Percentiles rank a stretch among this genome's conserved stretches.
These are phyloP conservation scores for Neodiprion virginianus DNA, from an alignment of 1,140 invertebrate species.

Conservation along the genomic window DNA sequence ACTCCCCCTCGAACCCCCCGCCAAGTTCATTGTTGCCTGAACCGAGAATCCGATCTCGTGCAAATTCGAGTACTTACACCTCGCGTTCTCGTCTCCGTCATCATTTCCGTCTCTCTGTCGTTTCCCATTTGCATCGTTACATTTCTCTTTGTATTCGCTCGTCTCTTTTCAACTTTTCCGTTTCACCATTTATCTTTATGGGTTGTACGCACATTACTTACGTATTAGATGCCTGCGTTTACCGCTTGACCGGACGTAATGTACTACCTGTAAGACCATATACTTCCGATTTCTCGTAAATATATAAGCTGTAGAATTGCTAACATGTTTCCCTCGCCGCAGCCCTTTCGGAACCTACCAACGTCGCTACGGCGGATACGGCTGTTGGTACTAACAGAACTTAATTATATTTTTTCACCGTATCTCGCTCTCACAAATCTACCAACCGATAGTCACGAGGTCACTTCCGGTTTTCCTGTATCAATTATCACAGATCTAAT, in stretches of 20 bases:
- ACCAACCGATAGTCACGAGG: neutral
- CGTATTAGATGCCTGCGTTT: neutral
- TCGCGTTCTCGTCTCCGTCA: neutral
- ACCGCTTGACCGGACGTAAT: neutral
- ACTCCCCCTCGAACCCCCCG: neutral
- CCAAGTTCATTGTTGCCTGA: conserved; percentile 7
- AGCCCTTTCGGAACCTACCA: neutral
- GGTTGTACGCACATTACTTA: too few relatives aligned
- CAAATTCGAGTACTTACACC: neutral
- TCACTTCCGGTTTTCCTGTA: conserved; percentile 2
- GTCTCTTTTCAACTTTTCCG: neutral
- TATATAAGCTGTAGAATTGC: neutral
- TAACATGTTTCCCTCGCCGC: neutral
- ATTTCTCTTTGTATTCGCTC: neutral
- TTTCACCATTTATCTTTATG: too few relatives aligned
- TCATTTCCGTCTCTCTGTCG: neutral
- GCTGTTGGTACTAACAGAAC: neutral
- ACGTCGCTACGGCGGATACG: neutral
- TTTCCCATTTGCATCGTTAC: neutral
- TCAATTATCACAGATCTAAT: neutral
- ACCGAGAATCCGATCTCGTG: neutral
- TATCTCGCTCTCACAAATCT: neutral
- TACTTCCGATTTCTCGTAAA: neutral
- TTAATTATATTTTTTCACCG: neutral
- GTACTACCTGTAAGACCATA: neutral